Evolutionary conservation across 1,140 invertebrate genomes (phyloP).

Genomic region (Conus ventricosus): DNA sequence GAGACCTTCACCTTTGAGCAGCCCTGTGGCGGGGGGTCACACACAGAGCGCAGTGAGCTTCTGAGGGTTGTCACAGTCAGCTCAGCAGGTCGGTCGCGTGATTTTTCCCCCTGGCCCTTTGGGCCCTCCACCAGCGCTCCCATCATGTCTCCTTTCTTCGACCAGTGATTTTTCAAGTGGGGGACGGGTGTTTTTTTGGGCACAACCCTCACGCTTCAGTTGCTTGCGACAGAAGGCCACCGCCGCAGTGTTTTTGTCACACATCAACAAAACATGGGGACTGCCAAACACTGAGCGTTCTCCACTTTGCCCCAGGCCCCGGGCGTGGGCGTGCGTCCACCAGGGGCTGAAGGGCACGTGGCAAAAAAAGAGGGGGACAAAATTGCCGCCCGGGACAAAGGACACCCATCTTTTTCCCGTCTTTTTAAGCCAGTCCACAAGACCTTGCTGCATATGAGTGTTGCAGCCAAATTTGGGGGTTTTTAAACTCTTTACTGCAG

Average conservation of each 20-base stretch:
- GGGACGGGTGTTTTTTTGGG: neutral
- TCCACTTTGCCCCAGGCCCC: neutral
- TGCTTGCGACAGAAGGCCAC: neutral
- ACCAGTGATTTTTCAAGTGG: neutral
- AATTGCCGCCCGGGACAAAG: neutral
- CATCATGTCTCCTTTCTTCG: neutral
- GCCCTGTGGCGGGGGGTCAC: neutral
- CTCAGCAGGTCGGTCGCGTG: neutral
- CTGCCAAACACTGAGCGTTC: neutral
- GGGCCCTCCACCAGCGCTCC: neutral
- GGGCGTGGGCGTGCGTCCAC: conserved; percentile 11
- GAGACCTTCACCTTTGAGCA: neutral
- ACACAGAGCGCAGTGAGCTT: neutral
- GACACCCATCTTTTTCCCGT: neutral
- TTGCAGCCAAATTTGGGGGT: neutral
- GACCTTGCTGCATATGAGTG: neutral
- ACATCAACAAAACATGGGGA: neutral
- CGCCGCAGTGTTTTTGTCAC: neutral
- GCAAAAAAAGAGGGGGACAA: neutral
- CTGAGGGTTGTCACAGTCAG: neutral
- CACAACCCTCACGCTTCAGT: neutral
- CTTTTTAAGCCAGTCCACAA: neutral
- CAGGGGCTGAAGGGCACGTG: neutral
- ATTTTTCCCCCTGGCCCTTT: neutral
- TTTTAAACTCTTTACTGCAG: neutral